phyloP scores from a whole-genome alignment of 2,113 vertebrate species.

The Eidolon helvum region DNA sequence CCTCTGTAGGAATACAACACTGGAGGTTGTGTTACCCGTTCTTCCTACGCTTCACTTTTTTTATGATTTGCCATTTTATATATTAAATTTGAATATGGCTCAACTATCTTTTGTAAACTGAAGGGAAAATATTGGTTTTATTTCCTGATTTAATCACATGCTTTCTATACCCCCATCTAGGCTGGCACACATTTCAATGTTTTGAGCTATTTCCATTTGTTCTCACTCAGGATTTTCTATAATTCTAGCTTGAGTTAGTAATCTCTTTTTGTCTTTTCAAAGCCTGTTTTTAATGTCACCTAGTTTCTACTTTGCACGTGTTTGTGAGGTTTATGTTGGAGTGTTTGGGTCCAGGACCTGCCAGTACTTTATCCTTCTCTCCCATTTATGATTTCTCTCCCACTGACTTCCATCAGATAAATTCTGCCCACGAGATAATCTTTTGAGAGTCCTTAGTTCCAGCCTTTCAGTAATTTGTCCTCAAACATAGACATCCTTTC shows the following conservation, averaged over 20 bases:
- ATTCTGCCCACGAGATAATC: not conserved
- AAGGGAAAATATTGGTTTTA: not conserved
- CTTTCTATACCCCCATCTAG: not conserved
- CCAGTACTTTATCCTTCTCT: not conserved
- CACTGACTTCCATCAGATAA: not conserved
- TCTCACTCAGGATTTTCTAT: not conserved
- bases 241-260: not conserved
- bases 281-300: not conserved
- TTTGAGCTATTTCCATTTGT: not conserved
- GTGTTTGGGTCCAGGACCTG: not conserved
- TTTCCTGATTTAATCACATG: not conserved
- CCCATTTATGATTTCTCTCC: not conserved
- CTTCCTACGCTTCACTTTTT: not conserved
- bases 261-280: not conserved
- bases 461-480: not conserved
- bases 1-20: not conserved
- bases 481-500: not conserved
- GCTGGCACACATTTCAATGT: not conserved
- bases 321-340: not conserved
- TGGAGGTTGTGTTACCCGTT: not conserved
- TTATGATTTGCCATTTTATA: not conserved
- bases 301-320: not conserved
- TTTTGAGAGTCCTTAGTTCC: not conserved
- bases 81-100: not conserved
- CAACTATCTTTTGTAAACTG: not conserved